Conservation (phyloP, 2,113 vertebrate species). For the Mungos mungo region DNA sequence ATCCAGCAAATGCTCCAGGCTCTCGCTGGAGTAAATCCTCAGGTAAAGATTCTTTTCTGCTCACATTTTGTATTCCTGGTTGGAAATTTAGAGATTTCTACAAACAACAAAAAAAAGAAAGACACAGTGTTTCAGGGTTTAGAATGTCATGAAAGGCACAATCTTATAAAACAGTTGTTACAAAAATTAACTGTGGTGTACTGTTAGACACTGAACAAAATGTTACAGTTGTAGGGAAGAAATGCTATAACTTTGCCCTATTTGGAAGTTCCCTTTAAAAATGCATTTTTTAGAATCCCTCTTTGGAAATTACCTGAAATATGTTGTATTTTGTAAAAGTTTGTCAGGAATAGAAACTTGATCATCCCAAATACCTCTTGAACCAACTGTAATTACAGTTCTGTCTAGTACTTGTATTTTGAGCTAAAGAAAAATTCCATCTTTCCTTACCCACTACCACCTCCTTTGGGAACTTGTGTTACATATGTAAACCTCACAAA, state of each 20-base stretch:
- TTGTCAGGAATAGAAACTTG: background rate
- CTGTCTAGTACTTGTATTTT: background rate
- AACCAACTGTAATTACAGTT: background rate
- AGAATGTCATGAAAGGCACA: background rate
- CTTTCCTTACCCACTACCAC: background rate
- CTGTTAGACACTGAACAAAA: background rate
- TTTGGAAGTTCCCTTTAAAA: conserved; percentile 24
- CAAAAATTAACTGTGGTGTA: background rate
- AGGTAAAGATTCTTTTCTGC: conserved; percentile 81
- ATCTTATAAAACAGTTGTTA: background rate
- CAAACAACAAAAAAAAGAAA: background rate
- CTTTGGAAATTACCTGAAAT: conserved; percentile 28
- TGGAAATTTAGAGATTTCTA: background rate
- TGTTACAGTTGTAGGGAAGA: background rate
- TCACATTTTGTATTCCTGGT: background rate
- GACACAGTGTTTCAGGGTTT: background rate
- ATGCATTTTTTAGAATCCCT: background rate
- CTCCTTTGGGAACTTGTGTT: background rate
- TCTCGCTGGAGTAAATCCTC: conserved; percentile 88
- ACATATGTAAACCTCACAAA: background rate
- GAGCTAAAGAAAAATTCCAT: background rate
- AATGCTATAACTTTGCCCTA: background rate
- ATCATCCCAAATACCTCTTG: background rate
- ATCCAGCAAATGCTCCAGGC: conserved; percentile 94
- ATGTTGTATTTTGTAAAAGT: conserved; percentile 42